Percentiles rank a stretch among this genome's conserved stretches.
Conservation (phyloP, 2,888 invertebrate genomes). For the Pandemis corylana region DNA sequence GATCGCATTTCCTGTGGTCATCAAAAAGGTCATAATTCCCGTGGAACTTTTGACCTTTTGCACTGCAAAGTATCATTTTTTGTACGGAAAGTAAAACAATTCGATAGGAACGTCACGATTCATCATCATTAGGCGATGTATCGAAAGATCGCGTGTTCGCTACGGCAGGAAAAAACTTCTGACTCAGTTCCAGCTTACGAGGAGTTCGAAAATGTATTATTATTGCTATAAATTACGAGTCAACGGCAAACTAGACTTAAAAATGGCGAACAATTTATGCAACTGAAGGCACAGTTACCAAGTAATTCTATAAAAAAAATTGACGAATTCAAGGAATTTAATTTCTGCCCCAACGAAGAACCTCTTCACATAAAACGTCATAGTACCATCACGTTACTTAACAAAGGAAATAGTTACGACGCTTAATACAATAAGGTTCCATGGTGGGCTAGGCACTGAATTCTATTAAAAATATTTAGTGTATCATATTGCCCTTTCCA, state of each 20-base stretch:
- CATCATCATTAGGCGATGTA: constrained; percentile 51
- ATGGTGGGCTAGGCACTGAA: no score
- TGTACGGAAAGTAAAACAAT: constrained; percentile 29
- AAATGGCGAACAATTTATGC: not conserved
- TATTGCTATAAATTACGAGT: not conserved
- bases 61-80: not conserved
- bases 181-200: constrained; percentile 2
- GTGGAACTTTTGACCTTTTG: constrained; percentile 2
- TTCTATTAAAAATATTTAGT: no score
- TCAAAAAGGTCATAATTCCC: not conserved
- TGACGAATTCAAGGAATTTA: no score
- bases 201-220: not conserved
- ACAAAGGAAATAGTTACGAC: no score
- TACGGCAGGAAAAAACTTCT: constrained; percentile 4
- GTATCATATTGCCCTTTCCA: no score
- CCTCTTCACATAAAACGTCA: no score
- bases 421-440: no score
- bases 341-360: no score
- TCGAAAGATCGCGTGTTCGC: constrained; percentile 52
- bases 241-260: not conserved
- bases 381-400: no score
- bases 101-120: constrained; percentile 43
- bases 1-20: not conserved
- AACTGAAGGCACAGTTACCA: no score
- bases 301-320: no score